These are phyloP conservation scores for Ctenosaura bakeri DNA, from an alignment of 2,797 vertebrate genomes.

Conservation along the genomic window DNA sequence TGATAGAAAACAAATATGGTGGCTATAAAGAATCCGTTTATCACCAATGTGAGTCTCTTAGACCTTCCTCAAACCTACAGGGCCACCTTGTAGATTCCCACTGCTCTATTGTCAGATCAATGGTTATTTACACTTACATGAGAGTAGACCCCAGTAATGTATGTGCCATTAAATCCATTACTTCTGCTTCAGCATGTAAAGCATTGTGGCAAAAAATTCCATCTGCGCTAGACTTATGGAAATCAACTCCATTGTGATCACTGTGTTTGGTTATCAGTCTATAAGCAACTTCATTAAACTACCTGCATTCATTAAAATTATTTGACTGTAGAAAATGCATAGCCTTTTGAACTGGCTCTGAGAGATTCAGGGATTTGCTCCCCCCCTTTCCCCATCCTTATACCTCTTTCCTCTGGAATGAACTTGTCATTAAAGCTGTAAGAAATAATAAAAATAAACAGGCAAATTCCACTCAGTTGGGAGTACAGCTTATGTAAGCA, in stretches of 20 bases:
- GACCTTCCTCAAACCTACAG: background rate
- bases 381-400: constrained; percentile 20
- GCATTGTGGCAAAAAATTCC: background rate
- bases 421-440: constrained; percentile 71
- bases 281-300: constrained; percentile 62
- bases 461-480: constrained; percentile 82
- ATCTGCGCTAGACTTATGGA: background rate
- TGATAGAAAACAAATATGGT: background rate
- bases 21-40: background rate
- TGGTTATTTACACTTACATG: background rate
- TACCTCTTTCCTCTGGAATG: constrained; percentile 53
- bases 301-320: constrained; percentile 55
- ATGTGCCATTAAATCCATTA: background rate
- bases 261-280: background rate
- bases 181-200: background rate
- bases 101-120: background rate
- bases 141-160: background rate
- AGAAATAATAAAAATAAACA: constrained; percentile 86
- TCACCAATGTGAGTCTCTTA: background rate
- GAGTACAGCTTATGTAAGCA: constrained; percentile 81
- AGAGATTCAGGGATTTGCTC: constrained; percentile 43
- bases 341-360: constrained; percentile 47
- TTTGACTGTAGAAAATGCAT: constrained; percentile 47
- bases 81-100: background rate
- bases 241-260: background rate